Evolutionary conservation across 2,113 vertebrate genomes (phyloP).

Genomic region (Syrmaticus mikado): DNA sequence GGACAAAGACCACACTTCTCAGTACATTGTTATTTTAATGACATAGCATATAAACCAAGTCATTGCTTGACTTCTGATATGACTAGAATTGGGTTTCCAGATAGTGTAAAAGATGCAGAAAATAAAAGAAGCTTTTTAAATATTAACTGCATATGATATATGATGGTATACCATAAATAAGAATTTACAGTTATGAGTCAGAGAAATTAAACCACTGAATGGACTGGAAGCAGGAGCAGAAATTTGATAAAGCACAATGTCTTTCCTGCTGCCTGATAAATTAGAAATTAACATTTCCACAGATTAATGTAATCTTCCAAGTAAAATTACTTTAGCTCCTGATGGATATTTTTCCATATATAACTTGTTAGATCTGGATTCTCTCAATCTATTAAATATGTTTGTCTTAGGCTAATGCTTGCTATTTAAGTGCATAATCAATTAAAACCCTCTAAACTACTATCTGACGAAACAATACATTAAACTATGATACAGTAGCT

Average conservation of each 20-base stretch:
- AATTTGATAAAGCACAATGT: not conserved
- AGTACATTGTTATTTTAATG: not conserved
- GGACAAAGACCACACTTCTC: not conserved
- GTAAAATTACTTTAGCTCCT: conserved; percentile 36
- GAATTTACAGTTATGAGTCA: not conserved
- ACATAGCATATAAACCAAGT: not conserved
- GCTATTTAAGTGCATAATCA: not conserved
- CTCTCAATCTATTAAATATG: not conserved
- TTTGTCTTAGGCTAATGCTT: not conserved
- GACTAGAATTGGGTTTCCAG: not conserved
- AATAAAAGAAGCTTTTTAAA: not conserved
- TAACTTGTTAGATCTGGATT: not conserved
- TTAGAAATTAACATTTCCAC: conserved; percentile 37
- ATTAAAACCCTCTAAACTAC: not conserved
- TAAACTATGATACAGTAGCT: not conserved
- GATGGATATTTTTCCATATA: not conserved
- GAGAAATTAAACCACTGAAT: conserved; percentile 2
- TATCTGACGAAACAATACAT: not conserved
- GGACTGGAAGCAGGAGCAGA: conserved; percentile 7
- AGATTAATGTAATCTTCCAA: conserved; percentile 16
- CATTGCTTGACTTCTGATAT: not conserved
- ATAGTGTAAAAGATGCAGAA: not conserved
- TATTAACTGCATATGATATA: not conserved
- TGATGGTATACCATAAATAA: not conserved
- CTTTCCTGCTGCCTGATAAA: conserved; percentile 45